Base-by-base conservation (phyloP, 2,113 vertebrate genomes). In the Rhea americana region DNA sequence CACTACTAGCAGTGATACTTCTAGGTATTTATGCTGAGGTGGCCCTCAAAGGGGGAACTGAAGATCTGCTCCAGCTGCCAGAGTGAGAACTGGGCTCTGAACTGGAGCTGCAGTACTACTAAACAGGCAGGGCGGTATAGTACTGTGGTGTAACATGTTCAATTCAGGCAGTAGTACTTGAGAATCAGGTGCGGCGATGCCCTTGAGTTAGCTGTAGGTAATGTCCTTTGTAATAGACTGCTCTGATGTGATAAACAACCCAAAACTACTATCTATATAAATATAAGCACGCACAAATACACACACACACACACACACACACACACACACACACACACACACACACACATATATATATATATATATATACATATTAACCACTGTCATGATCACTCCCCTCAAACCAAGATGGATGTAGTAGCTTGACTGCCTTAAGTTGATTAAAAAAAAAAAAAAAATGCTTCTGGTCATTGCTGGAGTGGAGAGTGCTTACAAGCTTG, bases 201-300 rank as follows among this genome's bases (percentile, higher is more conserved):
- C 67, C 35, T 28, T 39, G 37, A 63, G 37, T 43, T 63, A 63
- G 37, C 9, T 15, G 9, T 1, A 0, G 25, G 7, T 80, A 17
- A 5, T 4, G 39, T 77, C 7, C 39, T 63, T 56, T 50, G 39
- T 43, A 30, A 24, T 13, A 8, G 13, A 21, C 4, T 0, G 0
- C 28, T 75, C 6, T 45, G 35, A 4, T 71, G 61, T 30, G 19
- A 11, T 61, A 7, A 21, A 35, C 35, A 35, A 35, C 35, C 35
- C 35, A 35, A 35, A 35, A 35, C 35, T 35, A 35, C 35, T 35
- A 35, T 35, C 35, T 35, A 35, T 35, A 35, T 35, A 35, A 35
- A 35, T 35, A 35, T 35, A 35, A 35, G 35, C 35, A 35, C 35
- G 35, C 35, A 35, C 35, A 35, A 35, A 35, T 35, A 35, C 35